Base-by-base conservation (phyloP, 2,888 invertebrate genomes). In the Caenorhabditis wallacei region DNA sequence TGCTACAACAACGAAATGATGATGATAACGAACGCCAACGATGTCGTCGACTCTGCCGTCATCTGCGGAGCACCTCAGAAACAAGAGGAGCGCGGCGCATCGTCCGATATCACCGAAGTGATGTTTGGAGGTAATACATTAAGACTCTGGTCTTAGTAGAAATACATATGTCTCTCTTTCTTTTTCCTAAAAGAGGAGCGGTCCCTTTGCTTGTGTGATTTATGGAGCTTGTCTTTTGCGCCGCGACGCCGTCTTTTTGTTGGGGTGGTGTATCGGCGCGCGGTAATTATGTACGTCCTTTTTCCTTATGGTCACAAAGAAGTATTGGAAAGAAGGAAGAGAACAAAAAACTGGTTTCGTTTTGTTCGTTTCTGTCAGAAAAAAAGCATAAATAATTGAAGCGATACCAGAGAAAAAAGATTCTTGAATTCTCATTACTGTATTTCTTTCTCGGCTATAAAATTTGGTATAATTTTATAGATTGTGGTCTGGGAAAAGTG, bases 31-130 rank as follows among this genome's bases (percentile, higher is more conserved):
- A 66, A 46, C 48, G 61, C 46, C 70, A 56, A 30, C 63, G 82
- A 69, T 43, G 79, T 54, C 40, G 70, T 51, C 69, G 69, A 75
- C 74, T 59, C 76, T 35, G 72, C 69, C 20, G 48, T 59, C 70
- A 70, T 68, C 72, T 66, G 59, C 61, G 79, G 68, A 59, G 84
- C 80, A 75, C 82, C 80, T 81, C 84, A 48, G 76, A 82, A 79
- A 56, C 71, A 43, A 76, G 82, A 84, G 81, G 78, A 84, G 80
- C 82, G 68, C 74, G 70, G 57, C 74, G 61, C 63, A 57, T 80
- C 70, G 64, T 51, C 64, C 46, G 69, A 63, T 51, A 51, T 76
- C 53, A 18, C 18, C 35, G 76, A 53, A 57, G 71, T 71, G 71
- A 54, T 76, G 66, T 76, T 70, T 74, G 70, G 80, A 22, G 69